A percentile compares a stretch with the other conserved stretches of the same genome.
Conservation (phyloP, 2,113 vertebrate genomes). For the Lagopus muta region DNA sequence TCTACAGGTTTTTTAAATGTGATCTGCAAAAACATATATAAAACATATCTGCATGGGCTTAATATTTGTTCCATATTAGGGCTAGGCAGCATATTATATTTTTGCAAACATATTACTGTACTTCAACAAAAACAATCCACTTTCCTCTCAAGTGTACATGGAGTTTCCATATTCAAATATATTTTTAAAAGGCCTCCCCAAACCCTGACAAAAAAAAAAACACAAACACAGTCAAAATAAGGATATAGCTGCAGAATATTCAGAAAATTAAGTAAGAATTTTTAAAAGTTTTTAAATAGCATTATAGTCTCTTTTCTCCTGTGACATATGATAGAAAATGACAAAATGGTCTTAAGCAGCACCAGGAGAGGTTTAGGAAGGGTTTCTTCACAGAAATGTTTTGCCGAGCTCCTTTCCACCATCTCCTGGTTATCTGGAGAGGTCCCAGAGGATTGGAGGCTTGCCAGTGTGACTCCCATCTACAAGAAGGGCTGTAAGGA, state of each 20-base stretch:
- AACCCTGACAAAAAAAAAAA: background rate
- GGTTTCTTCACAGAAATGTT: background rate
- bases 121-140: background rate
- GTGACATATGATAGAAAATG: background rate
- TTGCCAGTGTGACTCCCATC: no score
- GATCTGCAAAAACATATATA: background rate
- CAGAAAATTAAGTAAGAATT: background rate
- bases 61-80: background rate
- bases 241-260: background rate
- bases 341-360: background rate
- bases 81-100: background rate
- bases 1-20: background rate
- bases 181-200: fast-evolving
- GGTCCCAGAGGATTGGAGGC: no score
- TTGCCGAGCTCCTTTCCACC: no score
- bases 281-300: background rate
- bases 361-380: background rate
- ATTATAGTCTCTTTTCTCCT: background rate
- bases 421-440: no score
- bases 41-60: background rate
- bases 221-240: background rate
- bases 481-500: no score
- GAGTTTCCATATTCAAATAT: background rate
- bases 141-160: background rate
- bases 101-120: background rate